Evolutionary conservation across 2,797 vertebrate genomes (phyloP).

Genomic region (Schizopygopsis pylzovi): DNA sequence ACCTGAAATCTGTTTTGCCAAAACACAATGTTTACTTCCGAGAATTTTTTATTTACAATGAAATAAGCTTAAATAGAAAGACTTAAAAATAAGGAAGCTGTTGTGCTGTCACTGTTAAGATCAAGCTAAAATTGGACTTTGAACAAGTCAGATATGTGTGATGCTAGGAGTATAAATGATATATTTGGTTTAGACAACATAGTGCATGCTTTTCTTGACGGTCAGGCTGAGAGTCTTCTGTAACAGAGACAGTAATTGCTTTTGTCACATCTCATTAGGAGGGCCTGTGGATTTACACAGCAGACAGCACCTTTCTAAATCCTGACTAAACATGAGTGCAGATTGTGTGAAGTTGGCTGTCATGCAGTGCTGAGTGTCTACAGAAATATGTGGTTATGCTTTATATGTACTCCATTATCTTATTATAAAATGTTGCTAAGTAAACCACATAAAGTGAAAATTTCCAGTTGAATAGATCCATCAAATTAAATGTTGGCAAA

Average conservation of each 20-base stretch:
- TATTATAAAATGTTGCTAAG: neutral
- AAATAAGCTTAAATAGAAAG: neutral
- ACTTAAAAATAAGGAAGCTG: neutral
- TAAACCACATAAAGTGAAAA: neutral
- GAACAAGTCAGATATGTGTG: neutral
- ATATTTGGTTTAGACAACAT: neutral
- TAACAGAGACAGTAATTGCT: constrained; percentile 59
- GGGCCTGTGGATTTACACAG: constrained; percentile 58
- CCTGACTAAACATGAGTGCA: constrained; percentile 7
- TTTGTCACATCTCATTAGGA: constrained; percentile 68
- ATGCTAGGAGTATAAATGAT: neutral
- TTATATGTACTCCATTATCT: neutral
- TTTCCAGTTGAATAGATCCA: neutral
- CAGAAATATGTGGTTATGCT: neutral
- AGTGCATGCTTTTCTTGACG: neutral
- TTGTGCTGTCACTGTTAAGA: neutral
- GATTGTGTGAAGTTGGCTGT: neutral
- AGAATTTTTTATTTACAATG: neutral
- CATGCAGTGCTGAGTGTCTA: neutral
- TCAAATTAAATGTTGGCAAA: neutral
- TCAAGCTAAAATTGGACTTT: neutral
- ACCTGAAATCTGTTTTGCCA: constrained; percentile 47
- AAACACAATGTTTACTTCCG: constrained; percentile 17
- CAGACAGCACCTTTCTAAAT: constrained; percentile 55
- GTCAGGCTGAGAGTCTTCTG: constrained; percentile 57